Percentiles rank a stretch among this genome's conserved stretches.
phyloP scores from a whole-genome alignment of 1,140 invertebrate species.

The Listronotus oregonensis region DNA sequence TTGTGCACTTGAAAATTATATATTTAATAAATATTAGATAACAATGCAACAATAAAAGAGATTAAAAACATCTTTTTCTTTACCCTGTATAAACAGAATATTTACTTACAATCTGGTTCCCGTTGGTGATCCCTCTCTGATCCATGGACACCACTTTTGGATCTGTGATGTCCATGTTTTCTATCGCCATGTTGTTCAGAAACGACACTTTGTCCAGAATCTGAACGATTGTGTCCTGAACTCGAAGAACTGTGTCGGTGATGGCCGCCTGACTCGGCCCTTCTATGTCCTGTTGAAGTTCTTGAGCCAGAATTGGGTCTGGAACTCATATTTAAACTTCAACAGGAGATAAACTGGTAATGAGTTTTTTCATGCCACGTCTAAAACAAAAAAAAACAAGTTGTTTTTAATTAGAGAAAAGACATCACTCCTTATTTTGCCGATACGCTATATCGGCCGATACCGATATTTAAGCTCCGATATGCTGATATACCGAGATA shows the following conservation, averaged over 20 bases:
- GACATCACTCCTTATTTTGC: too few relatives aligned
- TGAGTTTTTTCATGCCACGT: constrained; percentile 1
- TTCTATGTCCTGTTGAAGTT: constrained; percentile 45
- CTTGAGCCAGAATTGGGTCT: constrained; percentile 46
- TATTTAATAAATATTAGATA: constrained; percentile 3
- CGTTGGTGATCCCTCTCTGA: constrained; percentile 43
- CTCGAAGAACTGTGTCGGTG: constrained; percentile 49
- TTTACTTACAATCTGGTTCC: constrained; percentile 40
- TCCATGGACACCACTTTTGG: constrained; percentile 50
- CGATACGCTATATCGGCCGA: too few relatives aligned
- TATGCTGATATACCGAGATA: too few relatives aligned
- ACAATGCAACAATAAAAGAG: background rate
- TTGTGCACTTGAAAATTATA: constrained; percentile 31
- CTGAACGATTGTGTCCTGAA: constrained; percentile 47
- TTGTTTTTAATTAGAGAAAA: too few relatives aligned
- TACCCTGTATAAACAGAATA: too few relatives aligned
- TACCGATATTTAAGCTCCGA: too few relatives aligned
- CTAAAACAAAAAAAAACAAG: background rate
- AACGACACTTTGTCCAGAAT: constrained; percentile 52
- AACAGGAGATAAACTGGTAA: constrained; percentile 12
- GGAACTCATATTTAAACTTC: constrained; percentile 41
- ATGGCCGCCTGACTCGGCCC: constrained; percentile 47
- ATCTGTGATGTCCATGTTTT: constrained; percentile 51
- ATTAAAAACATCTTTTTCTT: too few relatives aligned
- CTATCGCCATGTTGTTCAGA: constrained; percentile 44